These are phyloP conservation scores for Cacoxenus indagator DNA, from an alignment of 2,888 invertebrate species.

Conservation along the genomic window DNA sequence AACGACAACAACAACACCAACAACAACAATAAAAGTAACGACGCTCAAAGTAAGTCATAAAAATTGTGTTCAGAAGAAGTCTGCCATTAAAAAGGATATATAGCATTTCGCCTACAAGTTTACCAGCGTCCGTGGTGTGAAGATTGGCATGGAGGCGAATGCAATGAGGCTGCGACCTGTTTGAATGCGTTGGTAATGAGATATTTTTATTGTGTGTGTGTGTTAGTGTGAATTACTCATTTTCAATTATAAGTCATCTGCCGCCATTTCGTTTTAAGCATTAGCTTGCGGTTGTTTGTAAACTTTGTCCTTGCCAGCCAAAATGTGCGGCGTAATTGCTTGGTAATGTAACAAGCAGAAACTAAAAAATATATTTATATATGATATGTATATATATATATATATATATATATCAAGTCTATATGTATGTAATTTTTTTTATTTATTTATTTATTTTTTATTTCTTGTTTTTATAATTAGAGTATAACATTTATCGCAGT, in stretches of 20 bases:
- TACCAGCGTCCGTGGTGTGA: not conserved
- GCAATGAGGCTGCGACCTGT: not conserved
- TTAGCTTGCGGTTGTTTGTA: too few relatives aligned
- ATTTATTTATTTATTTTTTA: too few relatives aligned
- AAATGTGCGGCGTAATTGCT: too few relatives aligned
- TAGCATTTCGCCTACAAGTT: not conserved
- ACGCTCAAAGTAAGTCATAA: not conserved
- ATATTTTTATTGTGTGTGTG: not conserved
- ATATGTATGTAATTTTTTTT: too few relatives aligned
- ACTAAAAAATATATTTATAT: too few relatives aligned
- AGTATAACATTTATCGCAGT: too few relatives aligned
- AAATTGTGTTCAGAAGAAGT: not conserved
- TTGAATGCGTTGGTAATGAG: not conserved
- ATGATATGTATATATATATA: too few relatives aligned
- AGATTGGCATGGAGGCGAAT: too few relatives aligned
- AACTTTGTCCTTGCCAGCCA: too few relatives aligned
- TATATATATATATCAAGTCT: too few relatives aligned
- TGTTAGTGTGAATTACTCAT: conserved; percentile 21
- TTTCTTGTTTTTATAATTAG: too few relatives aligned
- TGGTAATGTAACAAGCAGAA: too few relatives aligned
- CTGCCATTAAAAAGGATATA: not conserved
- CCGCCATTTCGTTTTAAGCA: not conserved
- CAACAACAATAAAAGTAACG: not conserved
- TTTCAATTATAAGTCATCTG: not conserved
- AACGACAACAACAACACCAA: not conserved